phyloP scores from a whole-genome alignment of 2,797 vertebrate genomes.

The Coregonus sp. region DNA sequence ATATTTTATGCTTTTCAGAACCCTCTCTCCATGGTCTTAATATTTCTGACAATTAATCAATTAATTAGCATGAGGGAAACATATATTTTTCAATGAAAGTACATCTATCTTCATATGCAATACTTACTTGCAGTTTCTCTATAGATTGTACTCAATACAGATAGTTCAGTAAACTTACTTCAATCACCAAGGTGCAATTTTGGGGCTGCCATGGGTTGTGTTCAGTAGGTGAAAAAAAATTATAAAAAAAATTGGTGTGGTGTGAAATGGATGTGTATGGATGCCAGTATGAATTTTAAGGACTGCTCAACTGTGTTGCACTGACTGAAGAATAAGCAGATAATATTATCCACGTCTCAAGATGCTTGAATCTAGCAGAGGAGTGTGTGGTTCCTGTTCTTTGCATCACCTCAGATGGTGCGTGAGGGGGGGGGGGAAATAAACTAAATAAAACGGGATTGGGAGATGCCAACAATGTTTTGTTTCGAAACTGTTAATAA shows the following conservation, averaged over 20 bases:
- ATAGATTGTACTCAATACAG: background rate
- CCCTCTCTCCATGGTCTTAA: background rate
- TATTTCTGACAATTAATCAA: background rate
- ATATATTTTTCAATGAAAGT: background rate
- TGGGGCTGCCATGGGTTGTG: background rate
- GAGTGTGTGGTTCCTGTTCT: conserved; percentile 28
- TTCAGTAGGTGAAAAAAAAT: background rate
- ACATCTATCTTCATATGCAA: background rate
- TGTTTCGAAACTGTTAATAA: conserved; percentile 75
- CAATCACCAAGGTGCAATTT: background rate
- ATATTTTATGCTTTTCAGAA: background rate
- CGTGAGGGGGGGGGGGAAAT: conserved; percentile 21
- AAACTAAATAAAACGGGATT: conserved; percentile 12
- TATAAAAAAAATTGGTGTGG: too few species aligned
- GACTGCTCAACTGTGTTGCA: conserved; percentile 3
- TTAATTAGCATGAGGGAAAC: background rate
- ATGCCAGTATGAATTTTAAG: conserved; percentile 17
- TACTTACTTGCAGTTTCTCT: background rate
- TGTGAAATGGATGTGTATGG: background rate
- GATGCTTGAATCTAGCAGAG: conserved; percentile 37
- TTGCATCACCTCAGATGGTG: conserved; percentile 34
- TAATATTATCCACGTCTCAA: conserved; percentile 17
- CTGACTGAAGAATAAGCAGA: conserved; percentile 10
- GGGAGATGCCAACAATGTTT: conserved; percentile 39
- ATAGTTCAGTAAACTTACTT: background rate